Evolutionary conservation across 2,797 vertebrate species (phyloP).

Genomic region (Falco peregrinus): DNA sequence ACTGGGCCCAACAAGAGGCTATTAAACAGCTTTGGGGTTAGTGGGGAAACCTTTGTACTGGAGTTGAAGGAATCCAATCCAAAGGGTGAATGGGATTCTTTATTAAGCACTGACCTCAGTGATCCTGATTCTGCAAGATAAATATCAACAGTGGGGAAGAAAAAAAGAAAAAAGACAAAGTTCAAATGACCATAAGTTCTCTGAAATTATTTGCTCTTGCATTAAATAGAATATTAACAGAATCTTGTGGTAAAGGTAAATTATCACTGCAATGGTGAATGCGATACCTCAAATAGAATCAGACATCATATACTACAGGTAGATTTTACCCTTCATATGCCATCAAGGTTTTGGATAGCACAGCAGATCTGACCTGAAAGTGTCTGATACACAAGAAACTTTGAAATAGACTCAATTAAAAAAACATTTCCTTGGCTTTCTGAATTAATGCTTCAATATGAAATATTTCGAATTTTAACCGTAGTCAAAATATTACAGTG

Average conservation of each 20-base stretch:
- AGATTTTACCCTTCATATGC: not conserved
- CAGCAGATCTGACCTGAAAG: not conserved
- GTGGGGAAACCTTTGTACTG: constrained; percentile 79
- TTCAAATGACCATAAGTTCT: not conserved
- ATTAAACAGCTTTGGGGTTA: constrained; percentile 97
- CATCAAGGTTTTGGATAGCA: not conserved
- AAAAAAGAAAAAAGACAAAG: not conserved
- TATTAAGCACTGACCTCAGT: constrained; percentile 90
- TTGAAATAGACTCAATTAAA: not conserved
- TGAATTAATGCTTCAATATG: not conserved
- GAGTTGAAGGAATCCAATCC: constrained; percentile 92
- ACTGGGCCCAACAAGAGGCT: constrained; percentile 93
- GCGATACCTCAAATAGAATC: not conserved
- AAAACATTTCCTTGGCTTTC: not conserved
- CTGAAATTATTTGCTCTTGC: not conserved
- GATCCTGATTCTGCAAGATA: constrained; percentile 87
- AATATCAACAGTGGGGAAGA: not conserved
- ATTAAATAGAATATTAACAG: not conserved
- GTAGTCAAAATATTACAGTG: not conserved
- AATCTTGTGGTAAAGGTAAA: not conserved
- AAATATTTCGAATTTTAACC: not conserved
- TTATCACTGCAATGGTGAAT: not conserved
- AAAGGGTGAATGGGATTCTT: constrained; percentile 91
- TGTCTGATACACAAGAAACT: not conserved
- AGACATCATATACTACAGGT: not conserved